phyloP scores from a whole-genome alignment of 1,140 invertebrate genomes.

The Rhagoletis zephyria region DNA sequence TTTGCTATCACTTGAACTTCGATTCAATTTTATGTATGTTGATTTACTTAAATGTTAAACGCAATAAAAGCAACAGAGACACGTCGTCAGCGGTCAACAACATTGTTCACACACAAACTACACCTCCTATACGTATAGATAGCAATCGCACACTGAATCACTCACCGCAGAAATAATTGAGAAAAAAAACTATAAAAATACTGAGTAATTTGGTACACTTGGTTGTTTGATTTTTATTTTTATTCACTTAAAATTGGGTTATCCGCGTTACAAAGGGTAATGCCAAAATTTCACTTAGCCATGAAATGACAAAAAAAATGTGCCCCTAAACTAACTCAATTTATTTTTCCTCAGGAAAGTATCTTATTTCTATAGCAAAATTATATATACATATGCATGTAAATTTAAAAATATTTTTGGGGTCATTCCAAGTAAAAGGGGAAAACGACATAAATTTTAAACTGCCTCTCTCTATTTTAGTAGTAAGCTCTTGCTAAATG shows the following conservation, averaged over 20 bases:
- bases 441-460: too few relatives aligned
- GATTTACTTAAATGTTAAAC: background rate
- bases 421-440: too few relatives aligned
- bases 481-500: too few relatives aligned
- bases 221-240: background rate
- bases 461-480: too few relatives aligned
- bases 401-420: too few relatives aligned
- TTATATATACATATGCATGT: too few relatives aligned
- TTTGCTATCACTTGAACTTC: background rate
- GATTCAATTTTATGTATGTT: background rate
- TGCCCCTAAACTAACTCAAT: too few relatives aligned
- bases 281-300: too few relatives aligned
- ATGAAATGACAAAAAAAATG: too few relatives aligned
- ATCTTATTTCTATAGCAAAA: too few relatives aligned
- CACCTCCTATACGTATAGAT: too few relatives aligned
- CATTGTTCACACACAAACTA: background rate
- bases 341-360: too few relatives aligned
- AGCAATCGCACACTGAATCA: background rate
- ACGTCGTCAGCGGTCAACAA: slow-evolving; percentile 22
- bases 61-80: background rate
- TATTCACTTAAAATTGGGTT: slow-evolving; percentile 12
- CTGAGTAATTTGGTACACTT: background rate
- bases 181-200: background rate
- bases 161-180: background rate
- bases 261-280: background rate